phyloP scores from a whole-genome alignment of 2,113 vertebrate genomes.

The Himantopus leucocephalus region DNA sequence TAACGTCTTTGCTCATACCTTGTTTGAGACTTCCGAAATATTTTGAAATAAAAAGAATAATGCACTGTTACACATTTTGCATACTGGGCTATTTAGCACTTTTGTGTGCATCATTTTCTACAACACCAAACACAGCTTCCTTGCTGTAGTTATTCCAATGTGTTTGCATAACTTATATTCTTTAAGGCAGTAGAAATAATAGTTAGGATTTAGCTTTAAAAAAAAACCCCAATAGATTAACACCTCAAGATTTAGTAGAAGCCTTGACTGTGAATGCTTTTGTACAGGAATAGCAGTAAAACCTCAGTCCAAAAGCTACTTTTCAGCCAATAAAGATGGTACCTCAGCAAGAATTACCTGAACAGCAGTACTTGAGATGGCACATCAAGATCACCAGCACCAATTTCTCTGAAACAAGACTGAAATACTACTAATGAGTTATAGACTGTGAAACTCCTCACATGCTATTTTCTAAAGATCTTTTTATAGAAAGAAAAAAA shows the following conservation, averaged over 20 bases:
- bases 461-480: background rate
- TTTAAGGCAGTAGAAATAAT: background rate
- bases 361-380: background rate
- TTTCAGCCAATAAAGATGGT: background rate
- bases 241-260: background rate
- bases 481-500: background rate
- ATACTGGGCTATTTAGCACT: background rate
- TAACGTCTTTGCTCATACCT: background rate
- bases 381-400: background rate
- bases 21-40: background rate
- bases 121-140: background rate
- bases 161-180: background rate
- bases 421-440: background rate
- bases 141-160: background rate
- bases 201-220: background rate
- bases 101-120: background rate
- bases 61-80: background rate
- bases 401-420: background rate
- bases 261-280: background rate
- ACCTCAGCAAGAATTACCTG: background rate
- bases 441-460: background rate
- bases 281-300: background rate
- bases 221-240: background rate
- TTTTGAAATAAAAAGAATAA: background rate
- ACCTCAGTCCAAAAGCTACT: background rate